These are phyloP conservation scores for Plemyria rubiginata DNA, from an alignment of 2,888 invertebrate species.

Conservation along the genomic window DNA sequence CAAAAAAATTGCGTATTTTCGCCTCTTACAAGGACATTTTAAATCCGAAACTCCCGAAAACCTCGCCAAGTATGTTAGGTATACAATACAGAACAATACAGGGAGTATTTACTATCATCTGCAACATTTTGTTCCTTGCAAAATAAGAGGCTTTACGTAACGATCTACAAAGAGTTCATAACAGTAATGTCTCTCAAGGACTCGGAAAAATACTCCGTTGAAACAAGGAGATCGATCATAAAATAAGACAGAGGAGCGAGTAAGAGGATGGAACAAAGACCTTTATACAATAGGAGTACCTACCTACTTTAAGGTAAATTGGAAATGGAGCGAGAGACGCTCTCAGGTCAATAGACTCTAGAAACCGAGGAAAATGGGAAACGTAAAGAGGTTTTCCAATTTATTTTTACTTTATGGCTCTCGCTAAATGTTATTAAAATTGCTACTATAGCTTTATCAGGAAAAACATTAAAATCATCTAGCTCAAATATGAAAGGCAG, in stretches of 20 bases:
- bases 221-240: slow-evolving; percentile 18
- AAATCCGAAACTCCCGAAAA: too few relatives aligned
- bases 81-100: too few relatives aligned
- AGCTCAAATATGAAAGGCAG: not conserved
- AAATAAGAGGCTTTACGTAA: not conserved
- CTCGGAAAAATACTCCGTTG: slow-evolving; percentile 11
- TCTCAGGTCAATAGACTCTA: slow-evolving; percentile 40
- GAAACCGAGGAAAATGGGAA: slow-evolving; percentile 36
- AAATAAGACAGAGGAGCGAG: slow-evolving; percentile 36
- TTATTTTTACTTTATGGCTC: slow-evolving; percentile 22
- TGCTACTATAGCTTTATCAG: slow-evolving; percentile 1
- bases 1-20: not conserved
- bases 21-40: too few relatives aligned
- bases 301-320: slow-evolving; percentile 35
- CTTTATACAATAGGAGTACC: slow-evolving; percentile 35
- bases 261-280: slow-evolving; percentile 39
- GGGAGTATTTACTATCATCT: not conserved
- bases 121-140: not conserved
- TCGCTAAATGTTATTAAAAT: slow-evolving; percentile 11
- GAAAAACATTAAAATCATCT: slow-evolving; percentile 4
- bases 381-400: slow-evolving; percentile 30
- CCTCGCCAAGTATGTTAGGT: not conserved
- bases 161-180: not conserved
- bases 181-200: not conserved
- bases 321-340: slow-evolving; percentile 39